Evolutionary conservation across 1,140 invertebrate genomes (phyloP).

Genomic region (Drosophila kohkoa): DNA sequence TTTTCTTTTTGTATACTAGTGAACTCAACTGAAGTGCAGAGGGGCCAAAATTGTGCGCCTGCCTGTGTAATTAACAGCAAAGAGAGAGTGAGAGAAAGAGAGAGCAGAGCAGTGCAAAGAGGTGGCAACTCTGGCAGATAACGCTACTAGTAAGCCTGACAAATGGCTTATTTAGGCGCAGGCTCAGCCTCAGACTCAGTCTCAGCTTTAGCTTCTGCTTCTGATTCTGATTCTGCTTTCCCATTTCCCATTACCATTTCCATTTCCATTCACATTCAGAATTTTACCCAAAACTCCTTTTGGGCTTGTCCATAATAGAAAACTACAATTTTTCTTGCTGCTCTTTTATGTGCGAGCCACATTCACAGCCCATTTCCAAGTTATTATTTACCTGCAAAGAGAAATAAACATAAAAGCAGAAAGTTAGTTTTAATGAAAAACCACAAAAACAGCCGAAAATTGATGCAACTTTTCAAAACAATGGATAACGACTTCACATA

Average conservation of each 20-base stretch:
- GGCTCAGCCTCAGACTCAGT: conserved; percentile 18
- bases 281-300: not conserved
- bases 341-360: not conserved
- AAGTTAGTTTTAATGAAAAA: conserved; percentile 12
- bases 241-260: no score
- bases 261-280: not conserved
- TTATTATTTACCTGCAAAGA: conserved; percentile 50
- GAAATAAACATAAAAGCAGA: conserved; percentile 14
- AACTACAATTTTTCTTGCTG: conserved; percentile 3
- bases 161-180: conserved; percentile 75
- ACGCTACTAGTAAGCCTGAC: conserved; percentile 59
- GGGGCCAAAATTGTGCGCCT: conserved; percentile 36
- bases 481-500: not conserved
- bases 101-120: not conserved
- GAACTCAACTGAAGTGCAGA: conserved; percentile 31
- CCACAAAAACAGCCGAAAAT: not conserved
- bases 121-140: conserved; percentile 21
- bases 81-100: not conserved
- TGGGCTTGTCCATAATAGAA: not conserved
- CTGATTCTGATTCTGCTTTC: conserved; percentile 1
- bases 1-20: conserved; percentile 7
- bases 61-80: conserved; percentile 45
- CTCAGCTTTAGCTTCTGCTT: conserved; percentile 16
- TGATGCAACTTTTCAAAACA: not conserved
- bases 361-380: conserved; percentile 18